Evolutionary conservation across 1,140 invertebrate genomes (phyloP), one percentile per base, ranked within the genome.

Genomic region (Drosophila arawakana): DNA sequence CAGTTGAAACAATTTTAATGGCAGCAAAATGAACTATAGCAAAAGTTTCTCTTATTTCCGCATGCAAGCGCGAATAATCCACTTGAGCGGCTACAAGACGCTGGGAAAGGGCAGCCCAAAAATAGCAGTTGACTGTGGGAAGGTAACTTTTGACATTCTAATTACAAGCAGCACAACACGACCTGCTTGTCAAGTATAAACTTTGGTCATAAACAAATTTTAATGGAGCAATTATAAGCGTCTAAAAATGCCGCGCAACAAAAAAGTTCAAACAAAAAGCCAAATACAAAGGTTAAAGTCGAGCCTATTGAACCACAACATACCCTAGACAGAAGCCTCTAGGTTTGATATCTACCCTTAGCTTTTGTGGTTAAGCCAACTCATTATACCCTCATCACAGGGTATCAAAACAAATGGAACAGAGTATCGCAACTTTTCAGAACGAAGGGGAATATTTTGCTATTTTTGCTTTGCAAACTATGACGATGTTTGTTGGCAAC

Each of bases 211-310:
- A 89, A 89, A 89, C 83, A 88, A 80, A 88, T 89, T 88, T 88
- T 89, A 88, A 89, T 89, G 83, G 84, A 88, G 83, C 84, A 88
- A 88, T 88, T 88, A 89, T 88, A 89, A 80, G 84, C 80, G 84
- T 80, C 84, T 83, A 76, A 63, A 67, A 78, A 78, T 71, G 83
- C 76, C 83, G 72, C 76, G 83, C 82, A 73, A 73, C 52, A 85
- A 35, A 70, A 54, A 54, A 66, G 47, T 15, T 30, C 0, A 5
- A 30, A 30, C 25, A 34, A 49, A 47, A 54, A 5, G 30, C 30
- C 18, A 70, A 44, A 37, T 35, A 44, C 25, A 60, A 60, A 54
- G 18, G 7, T 10, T n/a, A 39, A 59, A 41, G 39, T 30, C 4
- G 25, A 30, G 25, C 25, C 3, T 30, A 5, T 30, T 30, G 25